phyloP scores from a whole-genome alignment of 2,113 vertebrate genomes.

The Hippocampus mohnikei region DNA sequence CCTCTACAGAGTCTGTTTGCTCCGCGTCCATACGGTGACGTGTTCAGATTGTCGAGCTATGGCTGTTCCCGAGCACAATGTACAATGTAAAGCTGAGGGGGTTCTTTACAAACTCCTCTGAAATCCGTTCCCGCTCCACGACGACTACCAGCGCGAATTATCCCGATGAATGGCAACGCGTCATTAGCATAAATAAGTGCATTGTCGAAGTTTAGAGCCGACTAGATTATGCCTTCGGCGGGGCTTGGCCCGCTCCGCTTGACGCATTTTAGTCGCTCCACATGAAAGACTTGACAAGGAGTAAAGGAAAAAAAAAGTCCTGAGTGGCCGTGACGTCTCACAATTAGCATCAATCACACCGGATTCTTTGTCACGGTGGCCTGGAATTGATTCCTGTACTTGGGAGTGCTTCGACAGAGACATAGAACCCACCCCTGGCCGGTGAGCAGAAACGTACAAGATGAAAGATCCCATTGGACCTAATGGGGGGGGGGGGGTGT shows the following conservation, averaged over 20 bases:
- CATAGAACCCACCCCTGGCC: slow-evolving; percentile 53
- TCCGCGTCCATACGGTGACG: slow-evolving; percentile 18
- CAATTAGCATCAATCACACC: slow-evolving; percentile 70
- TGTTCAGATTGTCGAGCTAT: slow-evolving; percentile 3
- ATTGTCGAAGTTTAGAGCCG: slow-evolving; percentile 28
- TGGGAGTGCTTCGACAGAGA: slow-evolving; percentile 58
- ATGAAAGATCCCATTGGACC: slow-evolving; percentile 62
- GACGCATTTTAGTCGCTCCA: slow-evolving; percentile 30
- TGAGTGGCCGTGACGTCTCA: slow-evolving; percentile 52
- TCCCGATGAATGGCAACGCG: slow-evolving; percentile 51
- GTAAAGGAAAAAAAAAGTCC: slow-evolving; percentile 27
- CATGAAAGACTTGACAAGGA: slow-evolving; percentile 17
- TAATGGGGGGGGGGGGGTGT: slow-evolving; percentile 51
- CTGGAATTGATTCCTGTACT: slow-evolving; percentile 58
- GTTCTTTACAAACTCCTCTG: slow-evolving; percentile 59
- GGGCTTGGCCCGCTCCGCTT: slow-evolving; percentile 24
- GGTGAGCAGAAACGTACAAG: slow-evolving; percentile 43
- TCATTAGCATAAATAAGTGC: slow-evolving; percentile 59
- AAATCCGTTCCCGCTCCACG: too few species aligned
- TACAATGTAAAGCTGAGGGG: slow-evolving; percentile 33
- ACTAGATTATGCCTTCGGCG: slow-evolving; percentile 37
- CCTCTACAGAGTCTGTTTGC: slow-evolving; percentile 24
- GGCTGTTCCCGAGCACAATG: slow-evolving; percentile 12
- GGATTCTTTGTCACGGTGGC: slow-evolving; percentile 68
- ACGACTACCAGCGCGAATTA: slow-evolving; percentile 45